Base-by-base conservation (phyloP, 2,888 invertebrate genomes). In the Drosophila longiperda region DNA sequence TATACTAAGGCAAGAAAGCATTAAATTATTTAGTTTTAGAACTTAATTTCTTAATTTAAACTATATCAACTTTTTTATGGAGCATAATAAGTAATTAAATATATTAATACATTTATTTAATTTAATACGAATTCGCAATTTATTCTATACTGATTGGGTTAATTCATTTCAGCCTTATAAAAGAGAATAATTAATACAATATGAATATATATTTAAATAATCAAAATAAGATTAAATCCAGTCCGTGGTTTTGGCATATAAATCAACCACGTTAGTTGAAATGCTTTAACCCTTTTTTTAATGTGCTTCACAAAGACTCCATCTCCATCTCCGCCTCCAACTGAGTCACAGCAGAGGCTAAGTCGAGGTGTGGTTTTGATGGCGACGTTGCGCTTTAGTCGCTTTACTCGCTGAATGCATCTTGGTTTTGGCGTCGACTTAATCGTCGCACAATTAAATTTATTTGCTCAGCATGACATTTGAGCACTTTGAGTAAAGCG, bases 371-470 rank as follows among this genome's bases (percentile, higher is more conserved):
- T 50, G 71, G 75, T 66, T 78, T 78, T 68, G 66, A 72, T 52
- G 79, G 66, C 48, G 38, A 49, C 34, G 75, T 64, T 75, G 80
- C 71, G 74, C 74, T 57, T 81, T 77, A 71, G 73, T 45, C 42
- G 20, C 42, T 20, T 45, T 45, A 45, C 7, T 79, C 59, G 66
- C 78, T 74, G 63, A 83, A 80, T 85, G 75, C 88, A 83, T 73
- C 64, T 68, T 15, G 45, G 45, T 15, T 75, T 73, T 65, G 52
- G 55, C 71, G 73, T 68, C 73, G 59, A 23, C 64, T 86, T 80
- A 75, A 82, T 78, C 75, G 78, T 65, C 66, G 61, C 61, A 78
- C 83, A 83, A 86, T 88, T 86, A 82, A 86, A 78, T 86, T 88
- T 83, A 86, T 86, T 80, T 76, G 62, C 83, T 69, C 87, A 74